Conservation (phyloP, 2,113 vertebrate species). For the Lamprologus sp. region DNA sequence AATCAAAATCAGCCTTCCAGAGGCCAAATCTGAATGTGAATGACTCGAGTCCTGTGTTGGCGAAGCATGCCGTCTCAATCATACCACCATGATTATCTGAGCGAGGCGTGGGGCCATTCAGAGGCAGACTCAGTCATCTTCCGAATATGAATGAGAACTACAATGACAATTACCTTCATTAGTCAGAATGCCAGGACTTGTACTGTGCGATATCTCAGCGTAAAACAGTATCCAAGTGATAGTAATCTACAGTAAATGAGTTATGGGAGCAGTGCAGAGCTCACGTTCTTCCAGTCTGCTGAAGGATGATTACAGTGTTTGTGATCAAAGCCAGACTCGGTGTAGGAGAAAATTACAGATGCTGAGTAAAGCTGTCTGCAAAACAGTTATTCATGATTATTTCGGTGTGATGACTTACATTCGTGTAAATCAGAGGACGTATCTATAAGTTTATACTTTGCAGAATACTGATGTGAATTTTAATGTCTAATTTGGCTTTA, state of each 20-base stretch:
- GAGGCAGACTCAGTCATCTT: background rate
- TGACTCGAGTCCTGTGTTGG: background rate
- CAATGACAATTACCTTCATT: background rate
- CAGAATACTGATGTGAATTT: background rate
- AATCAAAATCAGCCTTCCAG: conserved; percentile 4
- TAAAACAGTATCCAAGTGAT: background rate
- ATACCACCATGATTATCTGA: background rate
- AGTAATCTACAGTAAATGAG: background rate
- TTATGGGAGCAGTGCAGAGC: background rate
- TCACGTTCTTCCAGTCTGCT: background rate
- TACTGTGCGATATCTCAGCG: background rate
- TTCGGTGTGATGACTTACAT: background rate
- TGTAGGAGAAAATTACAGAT: background rate
- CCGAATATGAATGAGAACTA: background rate
- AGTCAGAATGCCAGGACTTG: background rate
- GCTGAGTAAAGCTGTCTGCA: background rate
- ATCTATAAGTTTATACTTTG: background rate
- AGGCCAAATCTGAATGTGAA: background rate
- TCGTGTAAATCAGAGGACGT: background rate
- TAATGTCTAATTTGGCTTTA: background rate
- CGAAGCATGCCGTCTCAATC: background rate
- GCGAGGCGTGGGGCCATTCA: background rate
- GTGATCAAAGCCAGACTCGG: background rate
- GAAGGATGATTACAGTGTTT: conserved; percentile 3
- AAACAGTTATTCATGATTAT: background rate